phyloP scores from a whole-genome alignment of 2,888 invertebrate genomes.

The Acrocera orbiculus region DNA sequence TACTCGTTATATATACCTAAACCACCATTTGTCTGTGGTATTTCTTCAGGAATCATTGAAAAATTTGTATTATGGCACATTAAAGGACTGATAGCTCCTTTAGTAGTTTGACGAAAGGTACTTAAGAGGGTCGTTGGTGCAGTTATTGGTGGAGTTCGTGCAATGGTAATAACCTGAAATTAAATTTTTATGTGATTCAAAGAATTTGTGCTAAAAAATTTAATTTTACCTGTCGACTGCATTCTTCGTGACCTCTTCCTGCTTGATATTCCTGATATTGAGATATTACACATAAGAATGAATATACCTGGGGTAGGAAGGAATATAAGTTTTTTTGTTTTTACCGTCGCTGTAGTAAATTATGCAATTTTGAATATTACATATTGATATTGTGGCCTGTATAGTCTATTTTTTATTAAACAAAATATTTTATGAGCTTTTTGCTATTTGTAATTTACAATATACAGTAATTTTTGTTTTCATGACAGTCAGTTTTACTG shows the following conservation, averaged over 20 bases:
- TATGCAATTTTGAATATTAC: too few relatives aligned
- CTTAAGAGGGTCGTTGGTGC: constrained; percentile 13
- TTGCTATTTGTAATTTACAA: too few relatives aligned
- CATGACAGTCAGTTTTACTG: too few relatives aligned
- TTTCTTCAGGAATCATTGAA: constrained; percentile 16
- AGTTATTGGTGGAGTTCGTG: constrained; percentile 9
- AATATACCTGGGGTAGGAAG: constrained; percentile 44
- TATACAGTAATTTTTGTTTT: too few relatives aligned
- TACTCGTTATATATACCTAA: not conserved
- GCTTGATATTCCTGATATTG: constrained; percentile 67
- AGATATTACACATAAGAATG: constrained; percentile 66
- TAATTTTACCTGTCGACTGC: constrained; percentile 6
- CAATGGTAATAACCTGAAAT: not conserved
- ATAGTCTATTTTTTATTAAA: too few relatives aligned
- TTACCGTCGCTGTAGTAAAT: too few relatives aligned
- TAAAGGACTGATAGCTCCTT: constrained; percentile 11
- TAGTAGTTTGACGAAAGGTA: constrained; percentile 12
- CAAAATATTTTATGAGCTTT: too few relatives aligned
- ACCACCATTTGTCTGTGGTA: constrained; percentile 6
- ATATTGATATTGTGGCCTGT: too few relatives aligned
- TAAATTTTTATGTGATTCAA: not conserved
- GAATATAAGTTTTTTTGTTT: not conserved
- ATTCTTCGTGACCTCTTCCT: constrained; percentile 46
- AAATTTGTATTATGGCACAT: constrained; percentile 14
- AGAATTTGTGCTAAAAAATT: not conserved